A percentile compares a stretch with the other conserved stretches of the same genome.
These are phyloP conservation scores for Parnassius orleans DNA, from an alignment of 2,888 invertebrate species.

Conservation along the genomic window DNA sequence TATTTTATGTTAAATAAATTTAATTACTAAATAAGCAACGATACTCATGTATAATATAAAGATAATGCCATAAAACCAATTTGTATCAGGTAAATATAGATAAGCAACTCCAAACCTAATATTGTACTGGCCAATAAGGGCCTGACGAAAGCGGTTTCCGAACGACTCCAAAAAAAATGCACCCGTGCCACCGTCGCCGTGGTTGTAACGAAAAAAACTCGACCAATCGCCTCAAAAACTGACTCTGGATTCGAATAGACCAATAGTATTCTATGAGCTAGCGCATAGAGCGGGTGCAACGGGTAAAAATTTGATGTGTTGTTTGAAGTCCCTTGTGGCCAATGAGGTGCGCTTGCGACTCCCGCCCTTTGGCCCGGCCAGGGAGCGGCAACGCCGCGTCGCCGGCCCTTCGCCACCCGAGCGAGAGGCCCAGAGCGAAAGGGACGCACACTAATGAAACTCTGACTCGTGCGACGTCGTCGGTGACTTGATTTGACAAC, in stretches of 20 bases:
- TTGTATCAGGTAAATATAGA: conserved; percentile 22
- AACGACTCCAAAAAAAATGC: conserved; percentile 28
- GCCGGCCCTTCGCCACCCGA: conserved; percentile 22
- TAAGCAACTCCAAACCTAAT: conserved; percentile 13
- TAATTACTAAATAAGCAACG: not conserved
- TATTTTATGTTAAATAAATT: no score
- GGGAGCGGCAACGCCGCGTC: conserved; percentile 25
- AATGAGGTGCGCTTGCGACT: conserved; percentile 37
- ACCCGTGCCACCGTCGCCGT: conserved; percentile 29
- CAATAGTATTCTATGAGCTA: conserved; percentile 48
- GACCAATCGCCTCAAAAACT: conserved; percentile 33
- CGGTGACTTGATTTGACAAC: conserved; percentile 18
- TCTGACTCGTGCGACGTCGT: not conserved
- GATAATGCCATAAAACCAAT: conserved; percentile 13
- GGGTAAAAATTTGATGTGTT: conserved; percentile 35
- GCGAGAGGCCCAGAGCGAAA: conserved; percentile 21
- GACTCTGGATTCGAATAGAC: conserved; percentile 43
- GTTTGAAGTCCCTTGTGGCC: conserved; percentile 33
- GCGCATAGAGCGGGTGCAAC: conserved; percentile 36
- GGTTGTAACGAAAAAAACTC: conserved; percentile 25
- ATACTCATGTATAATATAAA: conserved; percentile 6
- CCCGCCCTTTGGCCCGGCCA: conserved; percentile 33
- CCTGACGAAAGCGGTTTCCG: conserved; percentile 23
- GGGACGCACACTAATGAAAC: conserved; percentile 9
- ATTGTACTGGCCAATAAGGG: conserved; percentile 18